A percentile compares a stretch with the other conserved stretches of the same genome.
Conservation (phyloP, 1,140 invertebrate genomes). For the Eriocheir sinensis region DNA sequence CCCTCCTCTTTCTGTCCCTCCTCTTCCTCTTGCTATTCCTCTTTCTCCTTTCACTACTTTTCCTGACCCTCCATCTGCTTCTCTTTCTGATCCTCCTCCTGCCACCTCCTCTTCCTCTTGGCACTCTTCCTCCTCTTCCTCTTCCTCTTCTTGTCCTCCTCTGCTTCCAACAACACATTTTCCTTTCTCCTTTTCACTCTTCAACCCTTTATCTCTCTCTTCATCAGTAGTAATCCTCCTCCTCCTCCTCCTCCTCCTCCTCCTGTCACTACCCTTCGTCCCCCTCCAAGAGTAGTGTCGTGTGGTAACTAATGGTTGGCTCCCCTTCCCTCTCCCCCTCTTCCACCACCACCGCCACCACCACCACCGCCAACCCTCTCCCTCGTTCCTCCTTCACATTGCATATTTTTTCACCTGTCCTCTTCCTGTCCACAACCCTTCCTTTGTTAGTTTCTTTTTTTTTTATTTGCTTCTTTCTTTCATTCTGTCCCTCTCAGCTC, state of each 20-base stretch:
- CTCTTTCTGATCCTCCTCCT: neutral
- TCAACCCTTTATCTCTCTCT: neutral
- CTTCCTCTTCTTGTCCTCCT: conserved; percentile 7
- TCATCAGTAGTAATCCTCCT: neutral
- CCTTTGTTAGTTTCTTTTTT: conserved; percentile 8
- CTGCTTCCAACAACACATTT: neutral
- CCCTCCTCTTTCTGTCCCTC: neutral
- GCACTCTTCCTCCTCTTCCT: neutral
- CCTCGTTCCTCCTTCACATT: conserved; percentile 2
- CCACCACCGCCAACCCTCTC: neutral
- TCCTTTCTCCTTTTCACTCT: conserved; percentile 10
- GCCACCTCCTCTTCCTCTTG: too few species aligned
- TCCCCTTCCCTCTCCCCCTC: conserved; percentile 19
- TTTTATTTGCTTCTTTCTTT: neutral
- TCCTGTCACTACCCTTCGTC: too few species aligned
- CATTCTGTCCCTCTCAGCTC: neutral
- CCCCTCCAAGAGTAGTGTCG: too few species aligned
- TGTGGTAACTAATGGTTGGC: too few species aligned
- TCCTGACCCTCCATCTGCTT: neutral
- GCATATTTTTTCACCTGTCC: too few species aligned
- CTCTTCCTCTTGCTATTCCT: neutral
- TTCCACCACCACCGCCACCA: neutral
- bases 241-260: neutral
- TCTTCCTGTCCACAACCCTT: too few species aligned
- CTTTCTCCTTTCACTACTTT: neutral